Percentiles rank a stretch among this genome's conserved stretches.
Evolutionary conservation across 2,113 vertebrate genomes (phyloP).

Genomic region (Acrocephalus kingi): DNA sequence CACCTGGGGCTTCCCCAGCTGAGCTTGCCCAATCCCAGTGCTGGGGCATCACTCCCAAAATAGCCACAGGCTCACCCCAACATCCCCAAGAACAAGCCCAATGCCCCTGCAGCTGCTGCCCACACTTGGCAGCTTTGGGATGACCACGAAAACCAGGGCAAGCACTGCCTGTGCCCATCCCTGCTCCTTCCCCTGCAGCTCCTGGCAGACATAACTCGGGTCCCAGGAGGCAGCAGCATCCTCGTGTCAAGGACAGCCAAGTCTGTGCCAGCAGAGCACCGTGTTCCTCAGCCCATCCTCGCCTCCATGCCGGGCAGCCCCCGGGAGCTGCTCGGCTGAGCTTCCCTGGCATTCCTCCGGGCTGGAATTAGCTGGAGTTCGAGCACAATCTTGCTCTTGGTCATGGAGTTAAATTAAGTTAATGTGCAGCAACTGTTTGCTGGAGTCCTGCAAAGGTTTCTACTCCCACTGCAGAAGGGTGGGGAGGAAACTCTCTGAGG

Average conservation of each 20-base stretch:
- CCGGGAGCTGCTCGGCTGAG: background rate
- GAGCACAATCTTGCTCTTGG: background rate
- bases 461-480: background rate
- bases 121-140: background rate
- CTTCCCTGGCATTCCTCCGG: constrained; percentile 28
- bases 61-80: background rate
- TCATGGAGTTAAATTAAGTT: background rate
- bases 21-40: background rate
- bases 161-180: background rate
- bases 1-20: background rate
- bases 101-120: accelerated
- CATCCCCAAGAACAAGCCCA: background rate
- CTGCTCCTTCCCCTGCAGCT: background rate
- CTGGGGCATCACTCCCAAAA: background rate
- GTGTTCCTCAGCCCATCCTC: background rate
- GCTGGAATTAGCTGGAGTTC: background rate
- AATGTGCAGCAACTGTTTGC: background rate
- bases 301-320: background rate
- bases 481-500: background rate
- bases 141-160: background rate
- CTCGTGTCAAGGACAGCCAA: background rate
- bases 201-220: background rate
- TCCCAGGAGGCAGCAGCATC: constrained; percentile 22
- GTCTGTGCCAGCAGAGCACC: background rate
- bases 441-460: background rate